Evolutionary conservation across 2,888 invertebrate genomes (phyloP).

Genomic region (Acronicta alni): DNA sequence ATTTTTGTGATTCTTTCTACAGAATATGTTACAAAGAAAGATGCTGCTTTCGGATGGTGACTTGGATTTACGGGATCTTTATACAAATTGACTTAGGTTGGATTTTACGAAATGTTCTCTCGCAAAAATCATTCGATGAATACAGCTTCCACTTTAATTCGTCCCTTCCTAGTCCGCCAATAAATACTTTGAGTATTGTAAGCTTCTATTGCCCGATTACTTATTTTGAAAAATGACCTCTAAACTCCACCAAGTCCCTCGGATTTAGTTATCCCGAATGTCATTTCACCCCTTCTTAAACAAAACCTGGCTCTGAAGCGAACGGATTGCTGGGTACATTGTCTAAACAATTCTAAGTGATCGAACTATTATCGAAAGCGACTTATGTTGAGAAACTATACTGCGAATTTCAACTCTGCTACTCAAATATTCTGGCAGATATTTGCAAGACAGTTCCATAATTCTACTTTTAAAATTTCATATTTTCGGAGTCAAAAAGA

Average conservation of each 20-base stretch:
- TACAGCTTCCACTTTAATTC: background rate
- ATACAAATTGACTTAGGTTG: no score
- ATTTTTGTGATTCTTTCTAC: no score
- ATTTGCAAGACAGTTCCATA: slow-evolving; percentile 37
- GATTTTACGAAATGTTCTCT: no score
- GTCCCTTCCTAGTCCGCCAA: slow-evolving; percentile 7
- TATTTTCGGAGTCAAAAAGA: slow-evolving; percentile 62
- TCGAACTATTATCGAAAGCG: slow-evolving; percentile 65
- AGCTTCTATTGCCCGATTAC: slow-evolving; percentile 59
- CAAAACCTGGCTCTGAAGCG: slow-evolving; percentile 84
- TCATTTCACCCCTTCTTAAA: slow-evolving; percentile 86
- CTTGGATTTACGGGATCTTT: no score
- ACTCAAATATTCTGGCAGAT: slow-evolving; percentile 5
- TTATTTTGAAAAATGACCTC: slow-evolving; percentile 85
- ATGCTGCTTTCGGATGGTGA: no score
- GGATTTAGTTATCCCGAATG: slow-evolving; percentile 83
- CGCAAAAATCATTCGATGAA: no score
- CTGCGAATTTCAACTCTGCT: slow-evolving; percentile 42
- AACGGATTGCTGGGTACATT: slow-evolving; percentile 84
- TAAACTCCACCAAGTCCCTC: slow-evolving; percentile 65
- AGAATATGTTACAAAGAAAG: no score
- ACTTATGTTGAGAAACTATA: slow-evolving; percentile 50
- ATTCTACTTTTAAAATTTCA: slow-evolving; percentile 72
- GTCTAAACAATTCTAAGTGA: slow-evolving; percentile 86
- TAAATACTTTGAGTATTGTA: slow-evolving; percentile 35